These are phyloP conservation scores for Callocephalon fimbriatum DNA, from an alignment of 2,113 vertebrate species.

Conservation along the genomic window DNA sequence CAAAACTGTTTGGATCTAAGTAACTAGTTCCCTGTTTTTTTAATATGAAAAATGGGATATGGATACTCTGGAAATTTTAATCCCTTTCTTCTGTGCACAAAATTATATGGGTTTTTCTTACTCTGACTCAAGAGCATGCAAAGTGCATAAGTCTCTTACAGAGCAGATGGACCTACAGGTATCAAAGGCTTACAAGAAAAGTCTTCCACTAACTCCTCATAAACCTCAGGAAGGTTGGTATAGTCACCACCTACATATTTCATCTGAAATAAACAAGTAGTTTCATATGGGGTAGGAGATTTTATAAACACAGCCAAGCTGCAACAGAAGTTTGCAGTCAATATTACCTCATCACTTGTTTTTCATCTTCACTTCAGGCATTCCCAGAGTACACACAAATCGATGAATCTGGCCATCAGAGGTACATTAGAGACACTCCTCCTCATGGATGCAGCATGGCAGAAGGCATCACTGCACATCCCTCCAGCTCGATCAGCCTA, in stretches of 20 bases:
- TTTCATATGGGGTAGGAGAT: background rate
- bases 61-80: background rate
- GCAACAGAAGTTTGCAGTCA: background rate
- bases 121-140: background rate
- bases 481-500: background rate
- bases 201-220: background rate
- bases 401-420: fast-evolving
- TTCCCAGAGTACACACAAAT: background rate
- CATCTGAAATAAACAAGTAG: background rate
- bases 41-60: background rate
- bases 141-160: background rate
- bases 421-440: background rate
- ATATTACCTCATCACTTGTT: background rate
- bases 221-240: background rate
- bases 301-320: background rate
- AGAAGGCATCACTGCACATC: background rate
- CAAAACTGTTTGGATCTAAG: background rate
- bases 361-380: background rate
- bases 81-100: background rate
- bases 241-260: background rate
- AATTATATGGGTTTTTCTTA: background rate
- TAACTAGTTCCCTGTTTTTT: background rate
- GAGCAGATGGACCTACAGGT: background rate
- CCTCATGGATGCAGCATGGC: background rate
- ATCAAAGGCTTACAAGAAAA: background rate